Evolutionary conservation across 2,888 invertebrate genomes (phyloP).

Genomic region (Dryococelus australis): DNA sequence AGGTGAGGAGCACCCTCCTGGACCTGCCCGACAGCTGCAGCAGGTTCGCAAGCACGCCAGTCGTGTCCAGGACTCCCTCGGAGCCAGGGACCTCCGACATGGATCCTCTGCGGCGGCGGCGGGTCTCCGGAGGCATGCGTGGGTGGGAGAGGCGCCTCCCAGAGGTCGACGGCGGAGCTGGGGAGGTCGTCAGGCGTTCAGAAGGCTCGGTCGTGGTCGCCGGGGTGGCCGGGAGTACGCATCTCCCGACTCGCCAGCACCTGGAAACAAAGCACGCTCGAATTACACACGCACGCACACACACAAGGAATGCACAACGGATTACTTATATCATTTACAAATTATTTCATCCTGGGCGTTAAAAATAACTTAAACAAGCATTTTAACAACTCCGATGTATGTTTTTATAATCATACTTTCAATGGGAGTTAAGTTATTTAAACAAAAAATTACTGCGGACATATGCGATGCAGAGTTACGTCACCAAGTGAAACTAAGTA

Average conservation of each 20-base stretch:
- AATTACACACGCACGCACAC: no score
- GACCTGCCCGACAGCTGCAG: not conserved
- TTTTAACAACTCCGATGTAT: no score
- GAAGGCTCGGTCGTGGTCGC: not conserved
- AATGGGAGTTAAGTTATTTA: no score
- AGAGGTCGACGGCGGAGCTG: not conserved
- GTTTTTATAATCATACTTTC: no score
- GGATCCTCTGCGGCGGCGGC: no score
- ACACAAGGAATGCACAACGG: no score
- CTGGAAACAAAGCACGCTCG: not conserved
- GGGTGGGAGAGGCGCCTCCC: not conserved
- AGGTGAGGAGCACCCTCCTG: not conserved
- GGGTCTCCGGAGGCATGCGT: not conserved
- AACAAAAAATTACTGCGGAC: no score
- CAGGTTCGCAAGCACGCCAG: not conserved
- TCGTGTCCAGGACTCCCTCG: not conserved
- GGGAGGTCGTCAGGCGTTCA: not conserved
- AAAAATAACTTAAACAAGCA: no score
- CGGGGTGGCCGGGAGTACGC: slow-evolving; percentile 18
- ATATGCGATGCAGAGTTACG: no score
- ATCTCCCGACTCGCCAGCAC: not conserved
- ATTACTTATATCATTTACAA: no score
- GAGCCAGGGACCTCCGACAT: not conserved
- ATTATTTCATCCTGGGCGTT: no score
- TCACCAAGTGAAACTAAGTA: no score